Evolutionary conservation across 2,797 vertebrate species (phyloP).

Genomic region (Alca torda): DNA sequence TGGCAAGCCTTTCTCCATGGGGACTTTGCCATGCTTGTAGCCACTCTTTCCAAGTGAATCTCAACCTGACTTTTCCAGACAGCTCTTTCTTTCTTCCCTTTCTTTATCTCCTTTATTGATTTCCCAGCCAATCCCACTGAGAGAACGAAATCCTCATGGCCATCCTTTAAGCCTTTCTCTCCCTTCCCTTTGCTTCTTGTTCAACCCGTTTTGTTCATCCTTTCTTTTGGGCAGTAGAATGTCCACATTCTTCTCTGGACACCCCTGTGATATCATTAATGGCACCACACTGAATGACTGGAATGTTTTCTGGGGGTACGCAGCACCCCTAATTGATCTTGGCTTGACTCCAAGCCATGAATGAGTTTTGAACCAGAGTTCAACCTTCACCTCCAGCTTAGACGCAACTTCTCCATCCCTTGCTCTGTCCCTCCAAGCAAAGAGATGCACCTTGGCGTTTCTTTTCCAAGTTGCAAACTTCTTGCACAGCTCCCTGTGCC

Average conservation of each 20-base stretch:
- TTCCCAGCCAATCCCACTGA: neutral
- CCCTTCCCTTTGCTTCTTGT: neutral
- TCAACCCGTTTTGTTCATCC: neutral
- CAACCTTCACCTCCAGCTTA: neutral
- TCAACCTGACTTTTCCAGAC: neutral
- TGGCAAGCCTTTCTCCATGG: neutral
- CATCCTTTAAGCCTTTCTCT: neutral
- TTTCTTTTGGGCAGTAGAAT: neutral
- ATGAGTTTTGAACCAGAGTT: neutral
- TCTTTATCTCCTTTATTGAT: neutral
- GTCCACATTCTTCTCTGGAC: neutral
- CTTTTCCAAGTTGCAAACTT: neutral
- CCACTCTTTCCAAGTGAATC: neutral
- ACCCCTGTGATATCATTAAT: neutral
- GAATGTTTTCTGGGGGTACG: rapidly evolving
- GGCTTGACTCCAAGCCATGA: neutral
- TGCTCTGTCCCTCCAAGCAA: neutral
- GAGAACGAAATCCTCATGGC: neutral
- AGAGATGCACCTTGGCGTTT: neutral
- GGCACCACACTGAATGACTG: neutral
- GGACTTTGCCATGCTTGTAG: neutral
- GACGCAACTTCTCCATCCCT: neutral
- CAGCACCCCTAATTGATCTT: neutral
- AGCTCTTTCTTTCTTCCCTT: neutral
- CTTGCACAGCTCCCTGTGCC: neutral